phyloP scores from a whole-genome alignment of 2,888 invertebrate species.

The Amiota mariae region DNA sequence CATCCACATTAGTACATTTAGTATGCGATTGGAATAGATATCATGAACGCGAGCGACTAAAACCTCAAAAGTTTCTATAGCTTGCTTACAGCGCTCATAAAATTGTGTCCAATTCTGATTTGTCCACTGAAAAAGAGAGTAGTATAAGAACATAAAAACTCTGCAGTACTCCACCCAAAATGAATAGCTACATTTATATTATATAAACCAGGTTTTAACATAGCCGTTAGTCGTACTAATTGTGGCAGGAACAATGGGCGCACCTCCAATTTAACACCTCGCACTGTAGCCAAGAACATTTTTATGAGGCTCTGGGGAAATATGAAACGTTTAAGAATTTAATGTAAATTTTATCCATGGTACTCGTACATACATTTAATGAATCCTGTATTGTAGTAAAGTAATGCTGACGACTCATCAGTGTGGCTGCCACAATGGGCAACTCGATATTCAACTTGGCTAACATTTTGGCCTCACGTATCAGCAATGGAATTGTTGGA shows the following conservation, averaged over 20 bases:
- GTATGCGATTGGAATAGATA: constrained; percentile 91
- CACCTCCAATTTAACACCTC: constrained; percentile 88
- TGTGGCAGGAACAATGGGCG: constrained; percentile 92
- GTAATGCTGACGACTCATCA: constrained; percentile 84
- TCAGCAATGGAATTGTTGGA: constrained; percentile 82
- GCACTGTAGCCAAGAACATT: constrained; percentile 82
- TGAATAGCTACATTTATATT: constrained; percentile 77
- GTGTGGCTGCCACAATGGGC: constrained; percentile 86
- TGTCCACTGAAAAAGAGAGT: constrained; percentile 80
- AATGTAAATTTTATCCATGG: neutral
- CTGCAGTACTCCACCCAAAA: neutral
- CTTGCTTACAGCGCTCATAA: constrained; percentile 82
- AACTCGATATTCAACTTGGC: constrained; percentile 87
- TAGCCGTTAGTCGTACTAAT: constrained; percentile 86
- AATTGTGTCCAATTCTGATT: constrained; percentile 87
- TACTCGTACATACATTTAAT: constrained; percentile 77
- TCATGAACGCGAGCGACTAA: constrained; percentile 87
- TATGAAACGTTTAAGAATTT: neutral
- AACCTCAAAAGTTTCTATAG: constrained; percentile 86
- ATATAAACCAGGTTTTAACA: constrained; percentile 86
- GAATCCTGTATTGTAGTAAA: constrained; percentile 85
- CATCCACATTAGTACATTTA: constrained; percentile 91
- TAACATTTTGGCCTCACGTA: constrained; percentile 89
- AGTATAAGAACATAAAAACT: constrained; percentile 24
- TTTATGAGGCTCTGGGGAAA: constrained; percentile 81